phyloP scores from a whole-genome alignment of 2,797 vertebrate genomes.

The Kryptopterus vitreolus region DNA sequence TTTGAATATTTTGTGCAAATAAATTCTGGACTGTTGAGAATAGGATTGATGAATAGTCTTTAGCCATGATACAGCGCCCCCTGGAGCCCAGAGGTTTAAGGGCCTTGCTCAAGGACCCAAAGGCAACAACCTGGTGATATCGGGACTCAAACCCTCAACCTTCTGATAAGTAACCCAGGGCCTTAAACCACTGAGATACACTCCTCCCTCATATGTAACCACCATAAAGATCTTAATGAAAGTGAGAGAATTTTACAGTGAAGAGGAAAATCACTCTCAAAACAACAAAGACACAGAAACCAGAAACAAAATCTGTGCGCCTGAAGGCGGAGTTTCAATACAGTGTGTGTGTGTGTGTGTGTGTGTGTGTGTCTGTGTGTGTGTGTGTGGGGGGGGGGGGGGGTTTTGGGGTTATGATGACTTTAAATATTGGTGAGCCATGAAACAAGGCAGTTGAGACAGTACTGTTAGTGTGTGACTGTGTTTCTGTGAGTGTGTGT shows the following conservation, averaged over 20 bases:
- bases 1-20: no score
- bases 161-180: no score
- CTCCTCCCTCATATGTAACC: not conserved
- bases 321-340: not conserved
- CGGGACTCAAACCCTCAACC: no score
- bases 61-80: no score
- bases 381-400: no score
- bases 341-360: conserved; percentile 9
- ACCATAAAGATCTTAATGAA: not conserved
- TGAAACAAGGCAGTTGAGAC: conserved; percentile 6
- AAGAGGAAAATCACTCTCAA: not conserved
- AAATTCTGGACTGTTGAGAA: no score
- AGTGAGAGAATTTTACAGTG: not conserved
- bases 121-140: no score
- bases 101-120: no score
- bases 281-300: not conserved
- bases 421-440: not conserved
- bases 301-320: conserved; percentile 12
- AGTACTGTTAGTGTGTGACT: not conserved
- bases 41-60: no score
- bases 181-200: not conserved
- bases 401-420: not conserved
- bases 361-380: conserved; percentile 19
- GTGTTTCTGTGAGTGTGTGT: not conserved
- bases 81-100: no score